phyloP scores from a whole-genome alignment of 1,140 invertebrate species.

The Sitobion miscanthi region DNA sequence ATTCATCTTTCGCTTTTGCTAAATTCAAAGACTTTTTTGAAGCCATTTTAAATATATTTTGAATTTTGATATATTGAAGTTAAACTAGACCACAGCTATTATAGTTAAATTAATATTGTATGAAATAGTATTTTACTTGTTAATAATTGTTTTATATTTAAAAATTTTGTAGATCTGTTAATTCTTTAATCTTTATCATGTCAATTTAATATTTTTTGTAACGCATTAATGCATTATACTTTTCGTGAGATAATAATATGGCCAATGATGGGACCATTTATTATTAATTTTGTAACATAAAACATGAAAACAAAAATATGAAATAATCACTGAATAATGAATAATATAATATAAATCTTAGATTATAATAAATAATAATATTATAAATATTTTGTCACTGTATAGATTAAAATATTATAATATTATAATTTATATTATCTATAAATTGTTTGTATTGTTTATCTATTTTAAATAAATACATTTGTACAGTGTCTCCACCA shows the following conservation, averaged over 20 bases:
- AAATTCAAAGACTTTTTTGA: slow-evolving; percentile 30
- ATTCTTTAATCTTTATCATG: background rate
- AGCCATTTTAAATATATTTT: slow-evolving; percentile 53
- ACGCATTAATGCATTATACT: background rate
- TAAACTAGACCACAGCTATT: background rate
- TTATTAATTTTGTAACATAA: background rate
- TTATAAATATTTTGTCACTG: too few species aligned
- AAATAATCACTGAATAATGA: background rate
- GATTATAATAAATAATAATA: background rate
- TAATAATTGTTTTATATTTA: background rate
- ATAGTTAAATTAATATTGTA: background rate
- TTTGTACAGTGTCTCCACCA: too few species aligned
- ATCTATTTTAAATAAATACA: too few species aligned
- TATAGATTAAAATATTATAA: too few species aligned
- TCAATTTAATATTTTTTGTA: background rate
- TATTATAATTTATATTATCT: too few species aligned
- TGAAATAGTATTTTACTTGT: background rate
- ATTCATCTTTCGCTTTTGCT: slow-evolving; percentile 59
- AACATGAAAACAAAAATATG: background rate
- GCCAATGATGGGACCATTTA: background rate
- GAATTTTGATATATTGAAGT: background rate
- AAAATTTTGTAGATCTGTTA: background rate
- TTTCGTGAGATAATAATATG: background rate
- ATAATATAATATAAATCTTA: too few species aligned
- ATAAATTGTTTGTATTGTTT: too few species aligned